Base-by-base conservation (phyloP, 1,140 invertebrate genomes). In the Pseudomyrmex gracilis region DNA sequence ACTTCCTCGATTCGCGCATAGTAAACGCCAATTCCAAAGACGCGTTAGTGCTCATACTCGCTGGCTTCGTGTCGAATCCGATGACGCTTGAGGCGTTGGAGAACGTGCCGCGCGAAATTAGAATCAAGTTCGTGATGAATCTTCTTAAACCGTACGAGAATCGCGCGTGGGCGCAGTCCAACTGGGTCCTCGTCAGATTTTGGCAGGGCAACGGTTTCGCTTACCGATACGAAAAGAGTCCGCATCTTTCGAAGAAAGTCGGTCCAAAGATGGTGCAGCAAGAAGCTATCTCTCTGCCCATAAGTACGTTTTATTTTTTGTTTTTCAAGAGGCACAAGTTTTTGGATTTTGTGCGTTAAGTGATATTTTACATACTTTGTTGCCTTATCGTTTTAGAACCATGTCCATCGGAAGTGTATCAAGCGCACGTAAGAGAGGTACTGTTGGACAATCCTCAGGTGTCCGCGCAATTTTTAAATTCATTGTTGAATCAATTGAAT, bases 191-290 rank as follows among this genome's bases (percentile, higher is more conserved):
- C 7, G 96, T 98, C 5, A 94, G 97, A 76, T 97, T 98, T 87
- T 98, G 97, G 97, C 96, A 98, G 93, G 97, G 97, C 1, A 95
- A 96, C 90, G 97, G 97, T 0, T 98, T 97, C 94, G 97, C 96
- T 0, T 98, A 97, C 93, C 95, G 97, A n/a, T 97, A 97, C 88
- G 94, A 95, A 2, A 95, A 95, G 66, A 95, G 95, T 68, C 95
- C 96, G 2, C 95, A 96, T 91, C 91, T 96, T 84, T 92, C 88
- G 61, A 95, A 93, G 83, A 95, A 93, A 90, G 89, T 94, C 45
- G 94, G 94, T 12, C 93, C 94, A 3, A 94, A 94, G 89, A 92
- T 92, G 43, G 80, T 93, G 22, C 93, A 93, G n/a, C 91, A 93
- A 45, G 94, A 95, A 64, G 90, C 92, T 13, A 93, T 94, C 24